A percentile compares a stretch with the other conserved stretches of the same genome.
Evolutionary conservation across 2,113 vertebrate species (phyloP).

Genomic region (Entelurus aequoreus): DNA sequence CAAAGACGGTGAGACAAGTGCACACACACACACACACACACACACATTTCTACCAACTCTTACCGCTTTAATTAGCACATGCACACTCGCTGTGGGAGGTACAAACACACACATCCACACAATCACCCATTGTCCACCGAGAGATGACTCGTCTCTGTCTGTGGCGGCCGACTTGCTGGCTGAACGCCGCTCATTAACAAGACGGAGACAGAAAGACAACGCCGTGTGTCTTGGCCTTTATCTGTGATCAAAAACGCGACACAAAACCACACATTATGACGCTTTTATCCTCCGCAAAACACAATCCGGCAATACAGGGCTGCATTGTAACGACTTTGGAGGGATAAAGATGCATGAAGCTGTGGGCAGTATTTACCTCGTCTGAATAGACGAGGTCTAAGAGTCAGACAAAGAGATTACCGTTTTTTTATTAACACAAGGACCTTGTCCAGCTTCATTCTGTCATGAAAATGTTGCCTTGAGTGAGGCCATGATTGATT

Average conservation of each 20-base stretch:
- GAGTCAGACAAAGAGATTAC: conserved; percentile 60
- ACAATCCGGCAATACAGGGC: conserved; percentile 39
- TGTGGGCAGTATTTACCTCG: conserved; percentile 56
- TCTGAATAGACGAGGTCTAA: conserved; percentile 58
- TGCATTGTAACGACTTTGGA: conserved; percentile 60
- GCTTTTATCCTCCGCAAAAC: conserved; percentile 61
- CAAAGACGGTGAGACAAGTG: too few relatives aligned
- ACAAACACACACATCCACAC: conserved; percentile 50
- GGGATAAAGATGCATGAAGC: conserved; percentile 56
- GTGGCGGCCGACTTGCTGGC: conserved; percentile 61
- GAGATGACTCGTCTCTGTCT: conserved; percentile 73
- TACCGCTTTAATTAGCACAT: conserved; percentile 69
- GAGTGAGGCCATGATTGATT: conserved; percentile 24
- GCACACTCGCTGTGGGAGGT: conserved; percentile 51
- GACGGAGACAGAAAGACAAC: conserved; percentile 68
- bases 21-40: conserved; percentile 40
- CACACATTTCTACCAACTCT: conserved; percentile 57
- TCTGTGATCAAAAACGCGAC: conserved; percentile 66
- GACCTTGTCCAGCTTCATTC: conserved; percentile 26
- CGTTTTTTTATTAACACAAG: conserved; percentile 50
- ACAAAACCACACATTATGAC: conserved; percentile 66
- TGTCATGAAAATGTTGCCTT: conserved; percentile 35
- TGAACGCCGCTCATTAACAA: conserved; percentile 71
- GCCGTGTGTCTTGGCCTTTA: conserved; percentile 68
- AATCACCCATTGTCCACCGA: conserved; percentile 72